Evolutionary conservation across 30 jellyfish, hydroid and myxozoan species (phyloP), one percentile per base, ranked within the genome.

Genomic region (Chrysaora quinquecirrha): DNA sequence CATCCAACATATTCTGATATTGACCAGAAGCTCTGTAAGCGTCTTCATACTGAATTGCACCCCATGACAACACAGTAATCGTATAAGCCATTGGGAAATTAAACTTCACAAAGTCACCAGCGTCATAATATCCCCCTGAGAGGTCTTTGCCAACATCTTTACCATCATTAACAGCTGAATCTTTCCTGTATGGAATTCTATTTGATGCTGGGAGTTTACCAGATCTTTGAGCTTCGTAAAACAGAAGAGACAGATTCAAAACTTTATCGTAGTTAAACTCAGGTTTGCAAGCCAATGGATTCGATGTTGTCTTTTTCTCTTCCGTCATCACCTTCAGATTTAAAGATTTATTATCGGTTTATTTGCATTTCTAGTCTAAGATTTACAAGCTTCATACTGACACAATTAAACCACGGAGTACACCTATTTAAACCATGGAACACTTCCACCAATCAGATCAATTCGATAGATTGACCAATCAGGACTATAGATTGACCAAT

Each of bases 211-310:
- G 90, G n/a, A 89, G 87, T 52, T 73, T 76, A 20, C 97, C 97
- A 0, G 97, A 89, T 68, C 97, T 62, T 54, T 89, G 97, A 9
- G 97, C 97, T 70, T 89, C 91, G 73, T 89, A 89, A 47, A 89
- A 89, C 29, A 82, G 65, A 22, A 81, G 48, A 3, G 97, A 89
- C 23, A 71, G 67, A 19, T 68, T 21, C 68, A 89, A 47, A 46
- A 83, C 97, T 29, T 75, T 33, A 19, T 46, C 33, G 86, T 88
- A 88, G 50, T 80, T 81, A 54, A 71, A 72, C 19, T 60, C 33
- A 20, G 93, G 71, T 0, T 30, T 18, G 30, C 95, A 84, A 23
- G 82, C 30, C n/a, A n/a, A n/a, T 1, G 72, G 68, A 0, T 6
- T 24, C 16, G 65, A 30, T 24, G 95, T 52, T 24, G 88, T 29